phyloP scores from a whole-genome alignment of 2,888 invertebrate genomes.

The Eurytoma adleriae region DNA sequence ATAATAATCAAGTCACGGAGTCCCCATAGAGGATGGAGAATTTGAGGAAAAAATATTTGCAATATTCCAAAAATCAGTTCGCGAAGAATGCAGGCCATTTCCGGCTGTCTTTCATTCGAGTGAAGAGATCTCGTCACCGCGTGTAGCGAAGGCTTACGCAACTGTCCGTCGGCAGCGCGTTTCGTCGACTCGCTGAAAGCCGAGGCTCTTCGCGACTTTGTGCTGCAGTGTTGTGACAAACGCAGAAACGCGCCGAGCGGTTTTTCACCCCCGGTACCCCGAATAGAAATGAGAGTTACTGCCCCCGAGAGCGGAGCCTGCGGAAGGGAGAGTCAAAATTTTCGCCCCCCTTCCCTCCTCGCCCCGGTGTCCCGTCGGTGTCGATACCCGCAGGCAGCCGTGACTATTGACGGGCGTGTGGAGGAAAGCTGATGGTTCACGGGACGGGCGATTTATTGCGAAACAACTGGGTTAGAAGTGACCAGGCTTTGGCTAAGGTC shows the following conservation, averaged over 20 bases:
- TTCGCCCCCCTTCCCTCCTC: background rate
- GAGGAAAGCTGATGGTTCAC: constrained; percentile 54
- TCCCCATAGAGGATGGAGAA: background rate
- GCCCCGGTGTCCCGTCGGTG: no score
- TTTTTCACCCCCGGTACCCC: background rate
- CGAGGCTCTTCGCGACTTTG: background rate
- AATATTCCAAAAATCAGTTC: background rate
- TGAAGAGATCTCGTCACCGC: background rate
- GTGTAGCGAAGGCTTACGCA: constrained; percentile 31
- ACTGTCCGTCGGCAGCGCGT: constrained; percentile 37
- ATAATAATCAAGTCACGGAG: background rate
- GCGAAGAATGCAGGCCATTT: constrained; percentile 2
- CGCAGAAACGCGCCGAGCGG: background rate
- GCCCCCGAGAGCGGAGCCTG: background rate
- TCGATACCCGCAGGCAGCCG: no score
- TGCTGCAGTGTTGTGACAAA: constrained; percentile 39
- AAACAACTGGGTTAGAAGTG: constrained; percentile 68
- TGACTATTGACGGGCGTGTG: background rate
- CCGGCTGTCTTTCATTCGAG: constrained; percentile 1
- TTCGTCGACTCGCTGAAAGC: background rate
- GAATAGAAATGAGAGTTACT: background rate
- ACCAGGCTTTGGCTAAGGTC: constrained; percentile 60
- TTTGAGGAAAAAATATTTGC: constrained; percentile 2
- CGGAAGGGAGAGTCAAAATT: background rate
- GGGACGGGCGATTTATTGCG: constrained; percentile 67